These are phyloP conservation scores for Cancer borealis DNA, from an alignment of 2,888 invertebrate species.

Conservation along the genomic window DNA sequence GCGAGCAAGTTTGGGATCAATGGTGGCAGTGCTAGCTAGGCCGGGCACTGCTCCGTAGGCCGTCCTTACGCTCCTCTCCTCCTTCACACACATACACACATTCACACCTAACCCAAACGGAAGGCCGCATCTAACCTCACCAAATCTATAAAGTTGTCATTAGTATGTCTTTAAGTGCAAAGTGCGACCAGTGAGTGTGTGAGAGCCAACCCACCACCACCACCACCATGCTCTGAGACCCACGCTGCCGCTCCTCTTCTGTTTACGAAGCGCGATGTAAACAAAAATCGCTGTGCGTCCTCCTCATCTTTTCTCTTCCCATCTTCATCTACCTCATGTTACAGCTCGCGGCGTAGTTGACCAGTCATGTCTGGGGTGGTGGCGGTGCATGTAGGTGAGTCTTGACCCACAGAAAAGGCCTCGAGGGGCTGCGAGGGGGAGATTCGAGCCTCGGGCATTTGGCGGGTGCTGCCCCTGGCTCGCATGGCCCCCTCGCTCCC, in stretches of 20 bases:
- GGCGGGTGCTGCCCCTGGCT: slow-evolving; percentile 35
- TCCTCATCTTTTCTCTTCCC: slow-evolving; percentile 65
- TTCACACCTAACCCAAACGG: background rate
- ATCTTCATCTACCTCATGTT: slow-evolving; percentile 74
- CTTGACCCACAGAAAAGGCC: background rate
- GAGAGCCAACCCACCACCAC: background rate
- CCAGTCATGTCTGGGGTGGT: slow-evolving; percentile 72
- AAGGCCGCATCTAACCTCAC: slow-evolving; percentile 2
- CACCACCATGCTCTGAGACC: slow-evolving; percentile 34
- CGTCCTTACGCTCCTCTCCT: slow-evolving; percentile 49
- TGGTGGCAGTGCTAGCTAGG: slow-evolving; percentile 62
- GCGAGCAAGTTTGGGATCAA: slow-evolving; percentile 60
- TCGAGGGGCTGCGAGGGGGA: background rate
- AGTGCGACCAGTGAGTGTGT: background rate
- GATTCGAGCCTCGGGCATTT: slow-evolving; percentile 29
- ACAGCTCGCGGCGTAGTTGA: slow-evolving; percentile 67
- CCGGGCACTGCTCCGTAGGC: slow-evolving; percentile 61
- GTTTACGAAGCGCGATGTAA: slow-evolving; percentile 71
- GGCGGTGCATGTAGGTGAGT: slow-evolving; percentile 75
- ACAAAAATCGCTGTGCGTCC: slow-evolving; percentile 70
- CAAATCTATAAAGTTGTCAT: background rate
- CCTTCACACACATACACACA: slow-evolving; percentile 26
- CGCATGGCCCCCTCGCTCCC: slow-evolving; percentile 22
- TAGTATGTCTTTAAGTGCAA: background rate
- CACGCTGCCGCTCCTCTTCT: slow-evolving; percentile 51